Base-by-base conservation (phyloP, 2,113 vertebrate species). In the Pelobates fuscus region DNA sequence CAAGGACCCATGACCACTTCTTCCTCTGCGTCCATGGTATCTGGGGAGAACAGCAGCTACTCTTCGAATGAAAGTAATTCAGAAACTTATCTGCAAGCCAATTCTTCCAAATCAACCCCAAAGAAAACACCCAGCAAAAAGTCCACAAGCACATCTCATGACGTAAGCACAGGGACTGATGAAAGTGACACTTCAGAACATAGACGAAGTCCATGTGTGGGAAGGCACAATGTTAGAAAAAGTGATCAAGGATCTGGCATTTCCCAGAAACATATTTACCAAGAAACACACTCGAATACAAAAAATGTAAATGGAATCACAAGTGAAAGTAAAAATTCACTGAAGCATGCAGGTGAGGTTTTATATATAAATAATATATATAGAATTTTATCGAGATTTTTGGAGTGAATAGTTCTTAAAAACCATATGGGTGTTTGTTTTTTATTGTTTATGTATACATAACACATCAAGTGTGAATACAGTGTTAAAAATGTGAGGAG, bases 71-170 rank as follows among this genome's bases (percentile, higher is more conserved):
- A 82, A 76, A 87, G 82, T 87, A 91, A 94, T 78, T 79, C 81
- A 32, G 88, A 88, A 77, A 81, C 79, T 67, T 78, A 32, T 78
- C 77, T 86, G 62, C 90, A 90, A 65, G 84, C 81, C 62, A 82
- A 83, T 0, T 80, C 90, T 81, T 84, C 85, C 61, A 88, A 86
- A 71, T 82, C 87, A 64, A 52, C 85, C 64, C 76, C 82, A 78
- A 92, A 88, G 84, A 92, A 89, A 83, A 84, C 66, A 0, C 80
- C 88, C 80, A 89, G 81, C 84, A 92, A 84, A 88, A 89, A 91
- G 54, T 87, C 88, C 75, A 81, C 69, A 61, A 41, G 85, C 78
- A 66, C 79, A 80, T 82, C 80, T 75, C 88, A 58, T 6, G 89
- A 92, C 78, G 82, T 82, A 23, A 82, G 79, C 65, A 78, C 77